Conservation (phyloP, 2,113 vertebrate genomes). For the Nothoprocta pentlandii region DNA sequence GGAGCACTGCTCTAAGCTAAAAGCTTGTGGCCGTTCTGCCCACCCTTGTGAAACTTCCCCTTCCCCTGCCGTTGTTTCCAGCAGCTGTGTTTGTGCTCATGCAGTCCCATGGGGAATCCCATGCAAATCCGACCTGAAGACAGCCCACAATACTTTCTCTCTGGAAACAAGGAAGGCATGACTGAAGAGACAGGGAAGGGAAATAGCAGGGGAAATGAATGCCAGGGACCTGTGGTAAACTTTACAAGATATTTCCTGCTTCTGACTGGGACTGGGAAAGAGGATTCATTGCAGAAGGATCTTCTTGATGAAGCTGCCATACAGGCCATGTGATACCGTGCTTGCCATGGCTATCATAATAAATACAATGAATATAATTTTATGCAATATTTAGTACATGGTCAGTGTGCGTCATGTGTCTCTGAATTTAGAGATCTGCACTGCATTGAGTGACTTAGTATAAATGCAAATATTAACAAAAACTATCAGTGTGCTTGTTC, state of each 20-base stretch:
- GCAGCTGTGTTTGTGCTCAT: background rate
- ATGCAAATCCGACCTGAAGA: background rate
- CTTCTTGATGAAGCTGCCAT: background rate
- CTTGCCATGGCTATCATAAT: background rate
- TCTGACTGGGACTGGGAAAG: background rate
- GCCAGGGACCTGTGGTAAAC: background rate
- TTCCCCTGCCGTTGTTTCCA: conserved; percentile 1
- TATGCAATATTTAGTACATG: background rate
- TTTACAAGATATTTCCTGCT: background rate
- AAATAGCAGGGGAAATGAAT: background rate
- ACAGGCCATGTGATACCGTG: background rate
- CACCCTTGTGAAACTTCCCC: background rate
- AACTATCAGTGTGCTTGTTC: background rate
- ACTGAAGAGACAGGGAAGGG: background rate
- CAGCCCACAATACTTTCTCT: background rate
- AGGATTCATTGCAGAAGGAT: background rate
- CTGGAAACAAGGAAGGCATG: background rate
- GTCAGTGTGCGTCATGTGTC: background rate
- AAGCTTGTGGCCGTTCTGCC: background rate
- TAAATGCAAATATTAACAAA: background rate
- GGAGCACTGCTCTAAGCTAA: background rate
- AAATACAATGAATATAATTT: background rate
- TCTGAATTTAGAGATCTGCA: background rate
- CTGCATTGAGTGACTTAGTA: background rate
- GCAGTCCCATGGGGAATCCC: background rate